Percentiles rank a stretch among this genome's conserved stretches.
Evolutionary conservation across 2,888 invertebrate genomes (phyloP).

Genomic region (Ectemnius continuus): DNA sequence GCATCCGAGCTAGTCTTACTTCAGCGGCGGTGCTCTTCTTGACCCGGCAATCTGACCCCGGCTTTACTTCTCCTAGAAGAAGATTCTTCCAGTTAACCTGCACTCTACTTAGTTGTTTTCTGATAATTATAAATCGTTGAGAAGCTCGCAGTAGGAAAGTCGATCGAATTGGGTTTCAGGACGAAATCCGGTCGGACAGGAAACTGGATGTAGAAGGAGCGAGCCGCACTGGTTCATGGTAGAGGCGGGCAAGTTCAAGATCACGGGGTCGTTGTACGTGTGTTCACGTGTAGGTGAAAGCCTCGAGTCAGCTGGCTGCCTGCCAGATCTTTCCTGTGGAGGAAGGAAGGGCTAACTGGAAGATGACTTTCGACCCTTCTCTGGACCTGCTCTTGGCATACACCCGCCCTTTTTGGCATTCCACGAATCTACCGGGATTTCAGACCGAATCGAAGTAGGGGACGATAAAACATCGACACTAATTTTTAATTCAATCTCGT

Average conservation of each 20-base stretch:
- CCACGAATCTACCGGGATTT: too few species aligned
- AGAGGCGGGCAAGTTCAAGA: constrained; percentile 45
- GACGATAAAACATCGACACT: not conserved
- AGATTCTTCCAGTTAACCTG: not conserved
- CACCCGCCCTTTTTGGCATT: constrained; percentile 16
- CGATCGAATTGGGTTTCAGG: too few species aligned
- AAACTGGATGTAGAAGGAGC: too few species aligned
- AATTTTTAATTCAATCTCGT: too few species aligned
- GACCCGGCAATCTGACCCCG: not conserved
- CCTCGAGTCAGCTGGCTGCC: constrained; percentile 54
- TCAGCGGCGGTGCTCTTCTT: not conserved
- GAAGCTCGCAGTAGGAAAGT: too few species aligned
- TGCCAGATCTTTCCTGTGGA: constrained; percentile 36
- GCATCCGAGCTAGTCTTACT: not conserved
- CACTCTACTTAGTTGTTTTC: too few species aligned
- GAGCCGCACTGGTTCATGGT: too few species aligned
- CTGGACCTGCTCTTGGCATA: constrained; percentile 20
- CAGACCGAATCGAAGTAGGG: too few species aligned
- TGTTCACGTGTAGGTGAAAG: constrained; percentile 28
- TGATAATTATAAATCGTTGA: too few species aligned
- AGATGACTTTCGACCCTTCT: constrained; percentile 46
- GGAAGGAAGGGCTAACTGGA: constrained; percentile 27
- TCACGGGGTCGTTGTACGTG: constrained; percentile 47
- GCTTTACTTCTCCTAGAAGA: not conserved
- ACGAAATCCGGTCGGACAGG: too few species aligned